phyloP scores from a whole-genome alignment of 2,113 vertebrate species.

The Centropus unirufus region DNA sequence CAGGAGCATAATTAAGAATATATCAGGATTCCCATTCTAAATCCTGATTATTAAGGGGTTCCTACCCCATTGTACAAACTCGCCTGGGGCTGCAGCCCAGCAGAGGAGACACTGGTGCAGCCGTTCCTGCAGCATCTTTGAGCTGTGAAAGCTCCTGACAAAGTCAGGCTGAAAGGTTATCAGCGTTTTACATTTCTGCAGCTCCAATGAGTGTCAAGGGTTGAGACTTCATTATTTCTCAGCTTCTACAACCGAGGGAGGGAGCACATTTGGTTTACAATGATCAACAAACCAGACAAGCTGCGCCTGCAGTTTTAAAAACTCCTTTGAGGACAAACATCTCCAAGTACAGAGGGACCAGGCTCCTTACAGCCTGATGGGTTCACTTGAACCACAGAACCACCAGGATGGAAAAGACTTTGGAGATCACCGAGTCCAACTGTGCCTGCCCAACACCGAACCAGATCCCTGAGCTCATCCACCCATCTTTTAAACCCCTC shows the following conservation, averaged over 20 bases:
- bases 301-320: not conserved
- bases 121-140: not conserved
- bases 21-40: slow-evolving; percentile 38
- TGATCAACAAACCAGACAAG: not conserved
- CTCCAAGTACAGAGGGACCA: not conserved
- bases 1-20: slow-evolving; percentile 23
- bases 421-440: no score
- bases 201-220: not conserved
- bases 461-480: no score
- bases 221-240: slow-evolving; percentile 9
- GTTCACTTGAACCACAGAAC: not conserved
- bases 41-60: slow-evolving; percentile 37
- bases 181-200: not conserved
- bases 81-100: not conserved
- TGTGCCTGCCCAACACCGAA: no score
- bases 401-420: no score
- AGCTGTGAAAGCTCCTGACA: not conserved
- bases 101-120: not conserved
- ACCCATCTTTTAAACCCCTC: no score
- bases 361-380: not conserved
- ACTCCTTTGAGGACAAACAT: not conserved
- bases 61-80: slow-evolving; percentile 13
- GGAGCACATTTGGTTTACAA: not conserved
- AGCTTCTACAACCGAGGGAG: not conserved
- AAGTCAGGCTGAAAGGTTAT: slow-evolving; percentile 16